Conservation (phyloP, 2,113 vertebrate genomes). For the Clarias gariepinus region DNA sequence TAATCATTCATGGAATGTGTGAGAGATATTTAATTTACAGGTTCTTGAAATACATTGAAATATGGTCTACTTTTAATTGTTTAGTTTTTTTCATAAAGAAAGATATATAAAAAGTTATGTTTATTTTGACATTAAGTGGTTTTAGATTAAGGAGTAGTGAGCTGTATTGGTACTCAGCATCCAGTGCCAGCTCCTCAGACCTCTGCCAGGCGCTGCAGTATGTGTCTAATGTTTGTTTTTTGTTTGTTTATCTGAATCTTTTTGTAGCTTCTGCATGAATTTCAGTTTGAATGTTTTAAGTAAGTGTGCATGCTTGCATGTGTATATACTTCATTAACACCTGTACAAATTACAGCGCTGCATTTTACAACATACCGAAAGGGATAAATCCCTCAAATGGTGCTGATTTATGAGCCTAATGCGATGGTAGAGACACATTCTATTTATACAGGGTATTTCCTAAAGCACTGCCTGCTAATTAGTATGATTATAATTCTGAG, state of each 20-base stretch:
- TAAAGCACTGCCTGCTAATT: constrained; percentile 38
- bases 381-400: constrained; percentile 24
- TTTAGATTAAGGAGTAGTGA: background rate
- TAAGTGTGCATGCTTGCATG: constrained; percentile 19
- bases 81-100: too few relatives aligned
- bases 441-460: constrained; percentile 34
- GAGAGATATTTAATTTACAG: background rate
- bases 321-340: constrained; percentile 20
- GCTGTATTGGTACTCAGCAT: constrained; percentile 12
- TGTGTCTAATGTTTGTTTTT: background rate
- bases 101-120: background rate
- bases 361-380: constrained; percentile 18
- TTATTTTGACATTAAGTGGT: background rate
- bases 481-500: constrained; percentile 43
- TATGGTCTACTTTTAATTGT: background rate
- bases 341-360: constrained; percentile 9
- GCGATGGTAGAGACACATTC: constrained; percentile 4
- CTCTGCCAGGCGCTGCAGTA: constrained; percentile 16
- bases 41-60: background rate
- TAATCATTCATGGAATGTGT: background rate
- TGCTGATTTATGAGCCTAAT: constrained; percentile 40
- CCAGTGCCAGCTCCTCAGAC: constrained; percentile 1
- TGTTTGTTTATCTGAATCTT: background rate
- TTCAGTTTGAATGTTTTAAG: constrained; percentile 28
- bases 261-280: constrained; percentile 31